Conservation (phyloP, 1,140 invertebrate species). For the Meloidogyne floridensis region DNA sequence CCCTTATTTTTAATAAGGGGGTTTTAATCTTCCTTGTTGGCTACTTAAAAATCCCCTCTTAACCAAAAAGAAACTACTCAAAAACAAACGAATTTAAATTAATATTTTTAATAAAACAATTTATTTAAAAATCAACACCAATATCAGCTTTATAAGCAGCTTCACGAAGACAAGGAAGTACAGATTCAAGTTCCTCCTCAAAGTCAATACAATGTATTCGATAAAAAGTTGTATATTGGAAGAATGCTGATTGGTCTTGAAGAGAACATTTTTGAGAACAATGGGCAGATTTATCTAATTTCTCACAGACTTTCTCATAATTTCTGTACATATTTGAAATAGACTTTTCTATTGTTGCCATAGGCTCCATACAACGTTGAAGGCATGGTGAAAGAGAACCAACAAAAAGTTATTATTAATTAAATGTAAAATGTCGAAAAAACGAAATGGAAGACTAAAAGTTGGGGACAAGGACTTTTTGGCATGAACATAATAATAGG, state of each 20-base stretch:
- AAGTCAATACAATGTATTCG: conserved; percentile 60
- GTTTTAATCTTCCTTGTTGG: too few species aligned
- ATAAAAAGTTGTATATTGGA: conserved; percentile 62
- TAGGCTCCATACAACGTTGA: conserved; percentile 47
- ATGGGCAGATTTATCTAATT: conserved; percentile 49
- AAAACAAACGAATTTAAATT: too few species aligned
- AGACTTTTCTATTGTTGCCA: conserved; percentile 43
- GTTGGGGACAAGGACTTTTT: too few species aligned
- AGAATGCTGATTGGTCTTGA: conserved; percentile 50
- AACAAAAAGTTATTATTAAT: neutral
- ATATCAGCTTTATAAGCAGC: conserved; percentile 57
- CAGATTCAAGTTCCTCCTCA: conserved; percentile 58
- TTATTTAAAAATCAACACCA: conserved; percentile 27
- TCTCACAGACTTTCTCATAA: conserved; percentile 55
- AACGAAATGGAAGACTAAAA: too few species aligned
- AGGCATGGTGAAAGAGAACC: conserved; percentile 39
- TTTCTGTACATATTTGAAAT: conserved; percentile 47
- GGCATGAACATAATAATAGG: neutral
- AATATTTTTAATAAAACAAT: too few species aligned
- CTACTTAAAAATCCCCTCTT: too few species aligned
- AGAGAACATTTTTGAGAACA: conserved; percentile 49
- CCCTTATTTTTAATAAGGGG: too few species aligned
- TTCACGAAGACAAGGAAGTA: conserved; percentile 48
- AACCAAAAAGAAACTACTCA: too few species aligned
- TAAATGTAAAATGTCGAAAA: too few species aligned